Conservation (phyloP, 2,888 invertebrate species). For the Pristionchus fissidentatus region DNA sequence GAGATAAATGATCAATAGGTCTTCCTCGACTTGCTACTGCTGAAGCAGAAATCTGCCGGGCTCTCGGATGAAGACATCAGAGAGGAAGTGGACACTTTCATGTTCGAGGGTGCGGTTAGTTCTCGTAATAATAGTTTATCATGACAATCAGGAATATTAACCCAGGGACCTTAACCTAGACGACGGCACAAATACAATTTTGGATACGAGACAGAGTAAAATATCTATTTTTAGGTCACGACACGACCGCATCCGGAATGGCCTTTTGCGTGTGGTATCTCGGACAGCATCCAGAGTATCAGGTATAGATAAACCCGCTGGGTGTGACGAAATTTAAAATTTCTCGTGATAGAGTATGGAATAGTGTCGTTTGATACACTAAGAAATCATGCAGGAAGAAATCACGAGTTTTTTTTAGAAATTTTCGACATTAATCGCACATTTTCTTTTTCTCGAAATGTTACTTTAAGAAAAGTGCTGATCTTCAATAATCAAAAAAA, state of each 20-base stretch:
- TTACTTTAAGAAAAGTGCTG: too few relatives aligned
- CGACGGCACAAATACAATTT: too few relatives aligned
- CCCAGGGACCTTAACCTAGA: too few relatives aligned
- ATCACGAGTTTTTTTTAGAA: background rate
- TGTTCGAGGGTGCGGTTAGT: constrained; percentile 75
- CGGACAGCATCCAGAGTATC: constrained; percentile 76
- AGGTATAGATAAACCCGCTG: too few relatives aligned
- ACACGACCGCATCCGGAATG: constrained; percentile 77
- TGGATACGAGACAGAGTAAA: background rate
- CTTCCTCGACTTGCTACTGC: constrained; percentile 78
- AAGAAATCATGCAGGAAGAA: too few relatives aligned
- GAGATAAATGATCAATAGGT: constrained; percentile 65
- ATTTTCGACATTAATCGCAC: too few relatives aligned
- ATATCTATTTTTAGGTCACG: constrained; percentile 76
- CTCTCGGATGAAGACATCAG: constrained; percentile 76
- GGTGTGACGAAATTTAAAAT: too few relatives aligned
- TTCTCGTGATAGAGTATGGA: too few relatives aligned
- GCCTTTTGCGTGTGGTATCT: constrained; percentile 76
- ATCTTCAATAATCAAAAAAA: background rate
- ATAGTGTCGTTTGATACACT: too few relatives aligned
- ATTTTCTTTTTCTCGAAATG: too few relatives aligned
- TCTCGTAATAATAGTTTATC: too few relatives aligned
- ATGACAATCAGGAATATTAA: too few relatives aligned
- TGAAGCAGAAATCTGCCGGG: constrained; percentile 71
- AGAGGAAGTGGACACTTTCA: constrained; percentile 78